Evolutionary conservation across 2,888 invertebrate species (phyloP).

Genomic region (Rhagonycha lutea): DNA sequence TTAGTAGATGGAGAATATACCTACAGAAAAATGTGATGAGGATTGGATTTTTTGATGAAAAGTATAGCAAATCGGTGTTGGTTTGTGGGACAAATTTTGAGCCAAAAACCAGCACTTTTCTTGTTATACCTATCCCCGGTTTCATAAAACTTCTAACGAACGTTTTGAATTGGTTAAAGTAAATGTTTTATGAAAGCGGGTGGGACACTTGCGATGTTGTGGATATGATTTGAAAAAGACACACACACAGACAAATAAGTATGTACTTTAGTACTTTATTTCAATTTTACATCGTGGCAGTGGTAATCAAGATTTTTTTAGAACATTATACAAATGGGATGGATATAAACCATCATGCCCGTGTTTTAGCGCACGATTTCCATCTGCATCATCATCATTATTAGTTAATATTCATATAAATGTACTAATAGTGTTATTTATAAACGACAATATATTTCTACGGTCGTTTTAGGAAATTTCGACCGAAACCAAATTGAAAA

Average conservation of each 20-base stretch:
- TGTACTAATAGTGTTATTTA: slow-evolving; percentile 31
- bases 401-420: slow-evolving; percentile 29
- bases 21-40: neutral
- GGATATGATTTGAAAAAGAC: slow-evolving; percentile 18
- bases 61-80: neutral
- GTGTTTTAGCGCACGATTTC: slow-evolving; percentile 25
- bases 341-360: slow-evolving; percentile 29
- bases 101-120: neutral
- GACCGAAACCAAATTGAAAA: slow-evolving; percentile 34
- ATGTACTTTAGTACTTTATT: slow-evolving; percentile 40
- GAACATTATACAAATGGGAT: slow-evolving; percentile 41
- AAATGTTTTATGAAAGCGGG: neutral
- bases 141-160: no score
- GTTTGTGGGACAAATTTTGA: neutral
- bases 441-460: slow-evolving; percentile 29
- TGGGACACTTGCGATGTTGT: no score
- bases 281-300: slow-evolving; percentile 49
- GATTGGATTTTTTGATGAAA: neutral
- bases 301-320: slow-evolving; percentile 48
- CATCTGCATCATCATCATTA: slow-evolving; percentile 27
- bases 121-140: no score
- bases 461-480: slow-evolving; percentile 35
- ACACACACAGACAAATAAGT: slow-evolving; percentile 35
- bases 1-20: no score
- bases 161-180: no score